Percentiles rank a stretch among this genome's conserved stretches.
Evolutionary conservation across 1,140 invertebrate genomes (phyloP).

Genomic region (Calliopsis andreniformis): DNA sequence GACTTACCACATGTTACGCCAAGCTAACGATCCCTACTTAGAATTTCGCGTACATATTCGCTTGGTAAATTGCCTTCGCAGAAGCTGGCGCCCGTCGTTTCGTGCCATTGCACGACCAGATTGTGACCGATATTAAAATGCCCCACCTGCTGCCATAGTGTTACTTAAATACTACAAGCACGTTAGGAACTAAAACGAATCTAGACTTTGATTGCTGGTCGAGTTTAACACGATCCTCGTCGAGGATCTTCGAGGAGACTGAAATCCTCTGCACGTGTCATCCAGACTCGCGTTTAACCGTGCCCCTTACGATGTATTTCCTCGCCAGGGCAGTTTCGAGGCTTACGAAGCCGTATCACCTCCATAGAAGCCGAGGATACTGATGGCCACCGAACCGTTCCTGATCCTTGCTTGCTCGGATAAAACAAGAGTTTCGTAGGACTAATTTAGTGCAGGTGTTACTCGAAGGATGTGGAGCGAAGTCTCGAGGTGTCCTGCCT

Average conservation of each 20-base stretch:
- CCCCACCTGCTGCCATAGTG: constrained; percentile 6
- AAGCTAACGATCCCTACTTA: constrained; percentile 37
- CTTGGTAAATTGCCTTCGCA: constrained; percentile 29
- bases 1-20: background rate
- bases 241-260: no score
- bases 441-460: constrained; percentile 78
- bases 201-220: background rate
- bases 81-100: constrained; percentile 21
- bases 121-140: constrained; percentile 48
- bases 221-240: constrained; percentile 43
- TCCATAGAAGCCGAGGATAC: constrained; percentile 45
- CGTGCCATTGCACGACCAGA: constrained; percentile 34
- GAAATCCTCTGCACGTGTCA: constrained; percentile 34
- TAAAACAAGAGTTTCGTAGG: constrained; percentile 73
- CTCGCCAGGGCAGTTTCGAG: no score
- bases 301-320: no score
- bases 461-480: constrained; percentile 64
- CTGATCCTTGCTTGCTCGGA: constrained; percentile 31
- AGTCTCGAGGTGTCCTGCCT: constrained; percentile 41
- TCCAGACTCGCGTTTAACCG: no score
- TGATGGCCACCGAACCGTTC: constrained; percentile 42
- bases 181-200: background rate
- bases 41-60: constrained; percentile 34
- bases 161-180: constrained; percentile 47
- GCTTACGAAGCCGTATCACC: constrained; percentile 43